Conservation (phyloP, 1,140 invertebrate genomes). For the Drosophila neocordata region DNA sequence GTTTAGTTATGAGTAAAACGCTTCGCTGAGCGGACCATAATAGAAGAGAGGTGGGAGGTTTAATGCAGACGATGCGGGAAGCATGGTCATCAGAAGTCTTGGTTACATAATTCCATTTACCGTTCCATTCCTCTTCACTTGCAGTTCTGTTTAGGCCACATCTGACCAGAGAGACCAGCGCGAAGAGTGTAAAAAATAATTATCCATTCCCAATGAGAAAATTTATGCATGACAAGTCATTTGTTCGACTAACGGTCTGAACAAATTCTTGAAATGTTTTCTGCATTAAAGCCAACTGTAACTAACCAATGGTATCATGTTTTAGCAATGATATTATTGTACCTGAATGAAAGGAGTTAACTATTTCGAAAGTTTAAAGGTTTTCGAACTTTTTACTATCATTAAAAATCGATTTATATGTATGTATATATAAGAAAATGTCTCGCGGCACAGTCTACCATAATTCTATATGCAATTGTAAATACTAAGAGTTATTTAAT, state of each 20-base stretch:
- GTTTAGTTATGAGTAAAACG: conserved; percentile 70
- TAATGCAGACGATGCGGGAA: neutral
- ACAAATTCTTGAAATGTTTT: neutral
- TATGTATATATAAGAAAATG: too few species aligned
- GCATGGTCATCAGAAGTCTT: conserved; percentile 35
- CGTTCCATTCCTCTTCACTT: conserved; percentile 44
- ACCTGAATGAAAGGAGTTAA: too few species aligned
- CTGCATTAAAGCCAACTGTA: neutral
- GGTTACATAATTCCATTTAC: conserved; percentile 78
- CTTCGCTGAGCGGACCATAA: conserved; percentile 54
- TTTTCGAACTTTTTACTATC: too few species aligned
- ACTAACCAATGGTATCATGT: neutral
- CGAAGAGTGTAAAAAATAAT: conserved; percentile 6
- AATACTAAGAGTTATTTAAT: too few species aligned
- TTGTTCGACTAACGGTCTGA: conserved; percentile 1
- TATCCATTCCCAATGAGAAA: conserved; percentile 11
- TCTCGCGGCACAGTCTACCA: too few species aligned
- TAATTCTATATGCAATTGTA: too few species aligned
- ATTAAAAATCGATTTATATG: too few species aligned
- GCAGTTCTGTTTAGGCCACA: conserved; percentile 65
- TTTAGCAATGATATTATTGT: too few species aligned
- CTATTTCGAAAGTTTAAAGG: too few species aligned
- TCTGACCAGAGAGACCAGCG: neutral
- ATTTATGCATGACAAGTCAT: conserved; percentile 10
- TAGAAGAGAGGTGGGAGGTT: neutral